Evolutionary conservation across 2,888 invertebrate genomes (phyloP).

Genomic region (Cataglyphis livida): DNA sequence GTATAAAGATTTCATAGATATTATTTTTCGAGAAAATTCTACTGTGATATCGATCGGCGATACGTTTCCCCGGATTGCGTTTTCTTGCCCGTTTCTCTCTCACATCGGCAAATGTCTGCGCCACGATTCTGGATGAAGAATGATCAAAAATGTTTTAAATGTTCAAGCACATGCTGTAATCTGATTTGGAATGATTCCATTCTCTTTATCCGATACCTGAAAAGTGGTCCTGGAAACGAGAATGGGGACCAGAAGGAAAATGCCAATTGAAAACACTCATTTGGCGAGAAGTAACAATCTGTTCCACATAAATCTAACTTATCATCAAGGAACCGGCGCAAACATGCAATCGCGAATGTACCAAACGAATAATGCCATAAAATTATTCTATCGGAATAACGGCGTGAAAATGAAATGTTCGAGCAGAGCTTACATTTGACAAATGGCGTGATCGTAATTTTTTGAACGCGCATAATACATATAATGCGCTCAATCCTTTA

Average conservation of each 20-base stretch:
- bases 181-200: conserved; percentile 76
- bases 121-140: conserved; percentile 16
- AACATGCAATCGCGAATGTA: conserved; percentile 41
- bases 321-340: conserved; percentile 29
- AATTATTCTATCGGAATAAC: conserved; percentile 41
- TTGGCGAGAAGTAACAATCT: conserved; percentile 45
- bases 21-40: conserved; percentile 32
- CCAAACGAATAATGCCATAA: conserved; percentile 32
- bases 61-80: conserved; percentile 25
- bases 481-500: background rate
- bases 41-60: conserved; percentile 64
- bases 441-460: conserved; percentile 17
- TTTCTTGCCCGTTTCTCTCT: conserved; percentile 31
- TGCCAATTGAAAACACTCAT: conserved; percentile 46
- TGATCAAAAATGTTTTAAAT: conserved; percentile 68
- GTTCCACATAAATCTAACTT: conserved; percentile 40
- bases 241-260: conserved; percentile 50
- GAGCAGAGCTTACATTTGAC: conserved; percentile 12
- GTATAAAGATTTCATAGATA: conserved; percentile 36
- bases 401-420: conserved; percentile 11
- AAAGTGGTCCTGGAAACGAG: conserved; percentile 59
- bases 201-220: conserved; percentile 60
- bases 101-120: conserved; percentile 46
- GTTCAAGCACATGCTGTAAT: conserved; percentile 70
- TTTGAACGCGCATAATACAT: background rate